A percentile compares a stretch with the other conserved stretches of the same genome.
These are phyloP conservation scores for Ichneumoninae sp. DNA, from an alignment of 2,888 invertebrate genomes.

Conservation along the genomic window DNA sequence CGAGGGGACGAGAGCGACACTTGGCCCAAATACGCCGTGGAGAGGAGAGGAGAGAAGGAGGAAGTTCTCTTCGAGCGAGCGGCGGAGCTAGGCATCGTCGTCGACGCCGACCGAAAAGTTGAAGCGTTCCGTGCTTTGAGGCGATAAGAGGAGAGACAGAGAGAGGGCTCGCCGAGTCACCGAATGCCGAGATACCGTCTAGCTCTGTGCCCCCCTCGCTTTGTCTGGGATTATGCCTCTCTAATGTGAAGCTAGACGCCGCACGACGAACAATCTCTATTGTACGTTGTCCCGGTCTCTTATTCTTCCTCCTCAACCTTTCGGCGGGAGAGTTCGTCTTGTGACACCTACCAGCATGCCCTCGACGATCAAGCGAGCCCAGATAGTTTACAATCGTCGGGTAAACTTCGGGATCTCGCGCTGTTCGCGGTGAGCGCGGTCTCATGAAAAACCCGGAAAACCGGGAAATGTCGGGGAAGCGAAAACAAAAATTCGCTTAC, in stretches of 20 bases:
- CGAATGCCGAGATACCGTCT: constrained; percentile 53
- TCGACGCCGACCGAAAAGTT: constrained; percentile 70
- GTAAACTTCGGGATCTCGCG: not conserved
- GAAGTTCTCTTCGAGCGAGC: constrained; percentile 62
- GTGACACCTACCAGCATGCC: constrained; percentile 59
- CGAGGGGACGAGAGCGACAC: constrained; percentile 71
- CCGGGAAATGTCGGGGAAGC: not conserved
- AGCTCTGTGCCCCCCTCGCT: constrained; percentile 39
- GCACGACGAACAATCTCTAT: constrained; percentile 58
- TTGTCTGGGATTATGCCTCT: constrained; percentile 63
- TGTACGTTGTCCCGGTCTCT: constrained; percentile 43
- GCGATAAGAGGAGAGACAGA: constrained; percentile 69
- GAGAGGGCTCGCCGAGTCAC: constrained; percentile 58
- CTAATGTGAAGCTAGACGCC: constrained; percentile 65
- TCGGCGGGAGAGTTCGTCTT: constrained; percentile 37
- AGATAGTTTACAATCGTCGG: constrained; percentile 2
- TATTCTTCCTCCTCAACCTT: not conserved
- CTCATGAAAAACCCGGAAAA: not conserved
- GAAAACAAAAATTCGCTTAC: constrained; percentile 4
- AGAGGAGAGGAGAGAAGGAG: constrained; percentile 54
- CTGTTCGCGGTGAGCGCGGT: not conserved
- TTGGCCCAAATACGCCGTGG: constrained; percentile 77
- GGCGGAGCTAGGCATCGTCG: constrained; percentile 46
- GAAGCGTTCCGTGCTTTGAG: constrained; percentile 71
- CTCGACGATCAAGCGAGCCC: constrained; percentile 36